Evolutionary conservation across 1,140 invertebrate genomes (phyloP), one percentile per base, ranked within the genome.

Genomic region (Drosophila aff.): DNA sequence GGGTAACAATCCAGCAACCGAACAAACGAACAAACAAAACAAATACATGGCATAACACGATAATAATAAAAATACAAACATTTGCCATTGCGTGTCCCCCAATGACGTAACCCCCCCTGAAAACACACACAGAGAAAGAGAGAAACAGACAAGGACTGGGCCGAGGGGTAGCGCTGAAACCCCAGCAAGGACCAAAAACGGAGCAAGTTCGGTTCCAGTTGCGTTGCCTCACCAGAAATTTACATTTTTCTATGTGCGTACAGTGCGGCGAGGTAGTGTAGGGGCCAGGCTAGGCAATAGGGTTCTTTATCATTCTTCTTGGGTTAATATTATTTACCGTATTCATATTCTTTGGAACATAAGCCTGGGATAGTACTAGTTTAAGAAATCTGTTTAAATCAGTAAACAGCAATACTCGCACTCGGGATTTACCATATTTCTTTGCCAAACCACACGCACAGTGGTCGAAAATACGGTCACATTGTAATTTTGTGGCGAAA

Each of bases 51-150:
- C 64, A 67, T 64, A 62, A 64, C 66, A 62, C 61, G 68, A 68
- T 65, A 59, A 76, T 76, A 82, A 86, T 86, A 74, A 87, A 86
- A 86, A 60, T 55, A 78, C 76, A 78, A 69, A 87, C 81, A 83
- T 82, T 82, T 68, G 80, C 66, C 64, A 87, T 86, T 86, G 82
- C 82, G 82, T 86, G 82, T 86, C 76, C 78, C 75, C 53, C 73
- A 82, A 85, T 86, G 82, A 86, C 82, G 82, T 86, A 86, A 86
- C 80, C 64, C 40, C 64, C 64, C 26, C 28, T 46, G 36, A 47
- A 44, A 75, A 40, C 53, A 58, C 65, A 75, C 67, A 40, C 31
- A 46, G 23, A 16, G 18, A 33, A n/a, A 74, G 31, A 49, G 31
- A 16, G 13, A 13, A 2, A 11, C 18, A 11, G 18, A 26, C 50